Percentiles rank a stretch among this genome's conserved stretches.
Evolutionary conservation across 2,888 invertebrate species (phyloP).

Genomic region (Eupithecia subfuscata): DNA sequence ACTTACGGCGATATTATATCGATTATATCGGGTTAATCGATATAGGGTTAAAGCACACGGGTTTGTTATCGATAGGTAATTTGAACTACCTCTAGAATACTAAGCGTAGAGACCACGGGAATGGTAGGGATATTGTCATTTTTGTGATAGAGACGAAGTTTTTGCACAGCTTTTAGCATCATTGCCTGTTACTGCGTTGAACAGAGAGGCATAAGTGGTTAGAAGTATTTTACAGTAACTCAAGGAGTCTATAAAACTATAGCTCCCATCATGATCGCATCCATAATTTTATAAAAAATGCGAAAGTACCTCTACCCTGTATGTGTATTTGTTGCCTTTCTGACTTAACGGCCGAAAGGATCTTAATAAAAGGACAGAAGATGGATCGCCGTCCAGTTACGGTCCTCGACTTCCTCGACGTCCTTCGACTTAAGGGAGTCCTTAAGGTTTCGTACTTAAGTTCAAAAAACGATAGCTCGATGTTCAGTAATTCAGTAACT

Average conservation of each 20-base stretch:
- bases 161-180: background rate
- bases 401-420: too few relatives aligned
- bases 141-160: background rate
- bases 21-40: slow-evolving; percentile 54
- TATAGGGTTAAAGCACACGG: slow-evolving; percentile 37
- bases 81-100: background rate
- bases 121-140: background rate
- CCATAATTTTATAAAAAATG: too few relatives aligned
- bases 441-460: background rate
- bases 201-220: background rate
- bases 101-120: background rate
- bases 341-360: background rate
- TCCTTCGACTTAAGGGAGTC: too few relatives aligned
- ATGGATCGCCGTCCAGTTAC: background rate
- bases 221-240: too few relatives aligned
- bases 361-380: background rate
- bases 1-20: slow-evolving; percentile 55
- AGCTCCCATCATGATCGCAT: too few relatives aligned
- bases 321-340: background rate
- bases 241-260: too few relatives aligned
- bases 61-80: background rate
- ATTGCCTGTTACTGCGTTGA: background rate
- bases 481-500: too few relatives aligned
- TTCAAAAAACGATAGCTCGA: too few relatives aligned
- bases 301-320: too few relatives aligned